These are phyloP conservation scores for Agrilus mali DNA, from an alignment of 2,888 invertebrate species.

Conservation along the genomic window DNA sequence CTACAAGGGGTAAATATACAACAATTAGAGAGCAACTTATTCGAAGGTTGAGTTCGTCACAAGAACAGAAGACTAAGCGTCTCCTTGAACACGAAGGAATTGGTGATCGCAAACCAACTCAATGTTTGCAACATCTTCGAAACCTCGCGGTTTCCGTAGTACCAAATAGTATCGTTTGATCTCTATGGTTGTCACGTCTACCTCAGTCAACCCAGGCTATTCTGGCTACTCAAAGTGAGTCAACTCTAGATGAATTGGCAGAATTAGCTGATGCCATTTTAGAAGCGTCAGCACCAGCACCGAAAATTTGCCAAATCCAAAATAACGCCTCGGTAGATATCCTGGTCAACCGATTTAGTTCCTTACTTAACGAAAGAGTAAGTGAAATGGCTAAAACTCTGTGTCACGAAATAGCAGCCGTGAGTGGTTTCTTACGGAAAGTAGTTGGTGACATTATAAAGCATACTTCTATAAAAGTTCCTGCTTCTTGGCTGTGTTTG, in stretches of 20 bases:
- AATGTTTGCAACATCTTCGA: constrained; percentile 3
- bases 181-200: constrained; percentile 9
- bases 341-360: too few species aligned
- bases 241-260: constrained; percentile 1
- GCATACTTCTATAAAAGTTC: too few species aligned
- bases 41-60: constrained; percentile 3
- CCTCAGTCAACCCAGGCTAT: constrained; percentile 5
- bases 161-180: constrained; percentile 1
- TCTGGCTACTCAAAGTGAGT: constrained; percentile 2
- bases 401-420: too few species aligned
- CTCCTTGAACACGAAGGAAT: constrained; percentile 4
- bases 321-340: too few species aligned
- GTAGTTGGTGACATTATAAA: too few species aligned
- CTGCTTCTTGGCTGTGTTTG: too few species aligned
- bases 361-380: too few species aligned
- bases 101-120: constrained; percentile 6
- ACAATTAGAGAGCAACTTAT: constrained; percentile 17
- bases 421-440: too few species aligned
- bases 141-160: neutral
- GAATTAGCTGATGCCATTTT: constrained; percentile 1
- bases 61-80: constrained; percentile 1
- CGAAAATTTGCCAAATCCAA: too few species aligned
- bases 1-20: constrained; percentile 9
- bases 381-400: too few species aligned
- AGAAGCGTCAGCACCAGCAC: too few species aligned